Evolutionary conservation across 2,797 vertebrate genomes (phyloP).

Genomic region (Acanthurus tractus): DNA sequence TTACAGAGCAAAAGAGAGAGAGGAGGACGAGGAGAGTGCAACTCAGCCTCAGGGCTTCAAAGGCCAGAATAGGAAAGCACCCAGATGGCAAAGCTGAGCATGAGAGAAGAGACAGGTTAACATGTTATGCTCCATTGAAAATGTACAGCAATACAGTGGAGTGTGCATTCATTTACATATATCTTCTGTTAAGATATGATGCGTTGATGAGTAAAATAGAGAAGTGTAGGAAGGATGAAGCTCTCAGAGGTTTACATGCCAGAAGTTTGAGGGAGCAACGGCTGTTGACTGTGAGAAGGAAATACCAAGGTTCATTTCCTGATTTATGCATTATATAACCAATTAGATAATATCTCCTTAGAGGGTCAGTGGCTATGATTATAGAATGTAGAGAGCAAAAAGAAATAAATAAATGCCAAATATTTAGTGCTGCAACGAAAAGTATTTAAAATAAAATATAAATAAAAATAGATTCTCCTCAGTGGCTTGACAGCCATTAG

Average conservation of each 20-base stretch:
- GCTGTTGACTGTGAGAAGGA: background rate
- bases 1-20: conserved; percentile 2
- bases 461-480: background rate
- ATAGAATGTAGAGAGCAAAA: background rate
- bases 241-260: background rate
- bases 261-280: background rate
- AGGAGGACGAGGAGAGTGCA: conserved; percentile 20
- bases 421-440: background rate
- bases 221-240: background rate
- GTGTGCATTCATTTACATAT: conserved; percentile 15
- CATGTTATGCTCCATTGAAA: conserved; percentile 36
- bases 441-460: background rate
- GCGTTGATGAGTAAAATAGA: conserved; percentile 7
- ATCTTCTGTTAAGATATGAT: background rate
- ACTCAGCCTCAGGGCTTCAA: conserved; percentile 40
- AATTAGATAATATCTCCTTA: background rate
- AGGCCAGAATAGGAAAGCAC: conserved; percentile 54
- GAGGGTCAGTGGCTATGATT: background rate
- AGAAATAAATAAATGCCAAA: background rate
- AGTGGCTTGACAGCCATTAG: background rate
- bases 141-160: background rate
- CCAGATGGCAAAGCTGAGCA: conserved; percentile 55
- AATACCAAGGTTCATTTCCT: background rate
- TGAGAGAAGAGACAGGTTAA: conserved; percentile 26
- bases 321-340: background rate